Evolutionary conservation across 2,888 invertebrate species (phyloP), one percentile per base, ranked within the genome.

Genomic region (Julus scandinavius): DNA sequence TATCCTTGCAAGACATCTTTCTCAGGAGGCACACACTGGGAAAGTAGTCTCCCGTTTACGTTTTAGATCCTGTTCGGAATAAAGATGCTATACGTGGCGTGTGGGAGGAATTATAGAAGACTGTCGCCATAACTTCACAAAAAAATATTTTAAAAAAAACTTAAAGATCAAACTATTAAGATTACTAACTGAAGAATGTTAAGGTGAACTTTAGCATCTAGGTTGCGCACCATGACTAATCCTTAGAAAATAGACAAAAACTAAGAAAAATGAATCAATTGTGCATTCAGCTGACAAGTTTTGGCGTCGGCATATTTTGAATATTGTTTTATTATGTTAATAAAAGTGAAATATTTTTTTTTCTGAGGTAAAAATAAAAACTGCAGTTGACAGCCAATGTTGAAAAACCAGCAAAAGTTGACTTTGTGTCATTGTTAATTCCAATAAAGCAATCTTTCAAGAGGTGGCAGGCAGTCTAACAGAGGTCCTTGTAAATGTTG

Each of bases 61-160:
- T 80, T 80, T 80, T 80, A 80, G 80, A 80, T 80, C 80, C 80
- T 80, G 80, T 80, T 80, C 80, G 80, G 80, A 80, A 80, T 80
- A 80, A 80, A 80, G 80, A 80, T 80, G 80, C 80, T 80, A 40
- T 38, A 38, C 29, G 38, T 80, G 80, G 80, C 80, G 38, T 80
- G 80, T 80, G 15, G 80, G 80, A 80, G 38, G 80, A 80, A 80
- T 80, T 80, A 80, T 80, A 40, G 80, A 38, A 80, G 80, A 80
- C 80, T 80, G 80, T 80, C 80, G 15, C 80, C 80, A 80, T 80
- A 80, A 80, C 38, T 80, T 40, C 29, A 38, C 38, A 38, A 80
- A 80, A 80, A 80, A 80, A 29, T 15, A 29, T 29, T 29, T 29
- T 1, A 80, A 80, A 72, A 72, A 80, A 29, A 40, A 29, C 80